Evolutionary conservation across 2,888 invertebrate genomes (phyloP).

Genomic region (Leptinotarsa peninsularis): DNA sequence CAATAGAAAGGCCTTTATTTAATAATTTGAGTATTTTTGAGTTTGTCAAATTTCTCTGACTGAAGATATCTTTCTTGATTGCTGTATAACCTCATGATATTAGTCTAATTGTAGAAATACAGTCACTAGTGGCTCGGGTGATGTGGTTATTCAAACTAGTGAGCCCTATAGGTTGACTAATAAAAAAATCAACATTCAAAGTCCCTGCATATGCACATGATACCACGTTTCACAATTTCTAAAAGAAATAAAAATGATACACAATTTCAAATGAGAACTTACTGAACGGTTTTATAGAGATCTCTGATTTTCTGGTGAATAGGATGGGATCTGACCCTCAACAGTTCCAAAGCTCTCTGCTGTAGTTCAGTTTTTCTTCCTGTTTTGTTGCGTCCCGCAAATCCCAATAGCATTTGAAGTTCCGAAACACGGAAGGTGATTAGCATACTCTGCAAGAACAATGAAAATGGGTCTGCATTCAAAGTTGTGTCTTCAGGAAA

Average conservation of each 20-base stretch:
- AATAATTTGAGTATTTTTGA: too few relatives aligned
- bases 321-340: constrained; percentile 74
- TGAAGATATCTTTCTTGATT: too few relatives aligned
- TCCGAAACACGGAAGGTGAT: constrained; percentile 85
- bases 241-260: neutral
- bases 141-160: too few relatives aligned
- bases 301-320: constrained; percentile 76
- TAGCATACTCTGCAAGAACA: constrained; percentile 65
- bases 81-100: too few relatives aligned
- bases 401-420: constrained; percentile 84
- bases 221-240: neutral
- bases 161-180: too few relatives aligned
- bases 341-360: constrained; percentile 77
- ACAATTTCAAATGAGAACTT: constrained; percentile 57
- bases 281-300: constrained; percentile 76
- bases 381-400: constrained; percentile 82
- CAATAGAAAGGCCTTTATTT: too few relatives aligned
- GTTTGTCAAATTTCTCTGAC: too few relatives aligned
- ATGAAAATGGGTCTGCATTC: neutral
- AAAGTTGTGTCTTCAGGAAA: too few relatives aligned
- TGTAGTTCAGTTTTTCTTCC: constrained; percentile 86
- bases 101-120: too few relatives aligned
- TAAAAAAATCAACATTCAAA: too few relatives aligned
- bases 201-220: neutral
- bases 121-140: too few relatives aligned